Evolutionary conservation across 2,888 invertebrate species (phyloP).

Genomic region (Orchesella flavescens): DNA sequence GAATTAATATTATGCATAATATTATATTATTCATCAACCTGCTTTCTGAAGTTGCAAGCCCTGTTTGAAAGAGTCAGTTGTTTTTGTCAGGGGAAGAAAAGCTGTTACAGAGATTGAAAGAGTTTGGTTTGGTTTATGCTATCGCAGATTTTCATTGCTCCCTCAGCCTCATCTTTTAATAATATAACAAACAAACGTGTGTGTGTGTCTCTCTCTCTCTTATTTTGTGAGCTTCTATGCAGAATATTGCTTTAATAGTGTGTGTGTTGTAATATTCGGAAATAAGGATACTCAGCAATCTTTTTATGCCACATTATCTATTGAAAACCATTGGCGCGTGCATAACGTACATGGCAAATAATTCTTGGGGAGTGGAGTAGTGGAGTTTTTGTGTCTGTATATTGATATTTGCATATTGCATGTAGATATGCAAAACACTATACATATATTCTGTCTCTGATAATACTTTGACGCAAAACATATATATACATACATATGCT

Average conservation of each 20-base stretch:
- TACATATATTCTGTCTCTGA: background rate
- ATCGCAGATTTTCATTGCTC: constrained; percentile 56
- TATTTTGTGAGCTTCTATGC: background rate
- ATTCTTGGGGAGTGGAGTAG: constrained; percentile 31
- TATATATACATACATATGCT: constrained; percentile 2
- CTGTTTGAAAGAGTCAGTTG: constrained; percentile 29
- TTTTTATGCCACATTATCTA: constrained; percentile 47
- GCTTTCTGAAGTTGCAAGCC: background rate
- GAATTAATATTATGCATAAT: constrained; percentile 2
- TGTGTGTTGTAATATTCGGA: constrained; percentile 28
- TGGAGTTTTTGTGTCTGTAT: constrained; percentile 14
- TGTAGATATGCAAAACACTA: background rate
- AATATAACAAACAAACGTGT: constrained; percentile 21
- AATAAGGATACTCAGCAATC: constrained; percentile 52
- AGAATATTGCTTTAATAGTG: too few relatives aligned
- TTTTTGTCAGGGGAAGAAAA: constrained; percentile 12
- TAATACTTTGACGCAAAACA: background rate
- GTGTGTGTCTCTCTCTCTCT: background rate
- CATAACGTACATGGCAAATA: constrained; percentile 49
- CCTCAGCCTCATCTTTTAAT: constrained; percentile 57
- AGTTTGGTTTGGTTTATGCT: constrained; percentile 25
- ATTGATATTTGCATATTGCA: constrained; percentile 38
- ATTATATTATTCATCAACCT: constrained; percentile 34
- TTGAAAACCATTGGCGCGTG: constrained; percentile 59
- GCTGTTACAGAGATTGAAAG: constrained; percentile 1